Evolutionary conservation across 64 coral and sea anemone species (phyloP).

Genomic region (Hydrozoanthus tunicans): DNA sequence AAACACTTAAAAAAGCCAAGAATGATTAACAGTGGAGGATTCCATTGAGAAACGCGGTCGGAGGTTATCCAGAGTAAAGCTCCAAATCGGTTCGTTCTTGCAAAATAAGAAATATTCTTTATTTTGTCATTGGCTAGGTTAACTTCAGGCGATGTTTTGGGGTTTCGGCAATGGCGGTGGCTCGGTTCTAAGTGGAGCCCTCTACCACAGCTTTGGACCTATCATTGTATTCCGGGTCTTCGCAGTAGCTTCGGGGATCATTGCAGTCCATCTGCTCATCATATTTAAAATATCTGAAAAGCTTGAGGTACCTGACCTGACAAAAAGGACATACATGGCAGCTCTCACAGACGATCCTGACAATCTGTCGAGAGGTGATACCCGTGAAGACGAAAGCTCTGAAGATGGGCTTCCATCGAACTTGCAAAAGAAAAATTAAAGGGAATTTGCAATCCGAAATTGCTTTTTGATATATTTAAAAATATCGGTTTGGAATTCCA

Average conservation of each 20-base stretch:
- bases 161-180: slow-evolving; percentile 92
- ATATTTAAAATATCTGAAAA: background rate
- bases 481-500: too few relatives aligned
- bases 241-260: slow-evolving; percentile 43
- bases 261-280: background rate
- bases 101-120: background rate
- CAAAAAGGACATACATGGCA: background rate
- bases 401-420: background rate
- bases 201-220: slow-evolving; percentile 61
- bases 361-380: background rate
- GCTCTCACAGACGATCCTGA: background rate
- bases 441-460: too few relatives aligned
- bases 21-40: too few relatives aligned
- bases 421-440: background rate
- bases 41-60: too few relatives aligned
- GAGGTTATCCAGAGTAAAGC: too few relatives aligned
- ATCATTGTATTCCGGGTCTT: slow-evolving; percentile 65
- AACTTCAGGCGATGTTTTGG: slow-evolving; percentile 94
- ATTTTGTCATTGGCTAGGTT: slow-evolving; percentile 51
- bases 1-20: too few relatives aligned
- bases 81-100: too few relatives aligned
- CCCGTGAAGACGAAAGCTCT: background rate
- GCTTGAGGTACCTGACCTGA: background rate
- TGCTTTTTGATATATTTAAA: too few relatives aligned
- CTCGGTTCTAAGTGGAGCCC: slow-evolving; percentile 72